A percentile compares a stretch with the other conserved stretches of the same genome.
phyloP scores from a whole-genome alignment of 2,797 vertebrate genomes.

The Oryzias dopingdopingensis region DNA sequence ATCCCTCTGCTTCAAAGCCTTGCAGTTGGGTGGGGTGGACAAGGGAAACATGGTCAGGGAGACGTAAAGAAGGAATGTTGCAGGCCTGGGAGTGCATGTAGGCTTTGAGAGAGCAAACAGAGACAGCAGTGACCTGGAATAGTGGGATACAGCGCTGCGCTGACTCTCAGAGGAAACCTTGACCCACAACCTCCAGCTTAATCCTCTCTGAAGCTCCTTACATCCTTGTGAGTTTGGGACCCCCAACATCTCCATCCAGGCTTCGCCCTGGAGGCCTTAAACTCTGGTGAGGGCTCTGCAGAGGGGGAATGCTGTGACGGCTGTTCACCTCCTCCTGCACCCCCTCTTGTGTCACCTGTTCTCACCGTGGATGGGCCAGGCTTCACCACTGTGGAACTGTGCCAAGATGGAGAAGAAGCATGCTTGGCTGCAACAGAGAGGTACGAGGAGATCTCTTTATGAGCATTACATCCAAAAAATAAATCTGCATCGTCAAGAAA shows the following conservation, averaged over 20 bases:
- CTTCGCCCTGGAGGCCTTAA: constrained; percentile 72
- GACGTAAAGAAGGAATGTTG: constrained; percentile 44
- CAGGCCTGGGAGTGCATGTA: constrained; percentile 19
- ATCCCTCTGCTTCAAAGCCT: constrained; percentile 89
- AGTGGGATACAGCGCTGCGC: constrained; percentile 8
- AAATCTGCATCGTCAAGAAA: not conserved
- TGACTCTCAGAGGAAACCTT: constrained; percentile 16
- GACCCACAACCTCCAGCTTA: not conserved
- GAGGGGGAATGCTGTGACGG: constrained; percentile 71
- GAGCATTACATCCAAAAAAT: no score
- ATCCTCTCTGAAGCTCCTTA: constrained; percentile 15
- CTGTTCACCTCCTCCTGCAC: constrained; percentile 50
- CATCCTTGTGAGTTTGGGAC: constrained; percentile 24
- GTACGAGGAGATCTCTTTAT: constrained; percentile 51
- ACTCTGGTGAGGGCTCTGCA: constrained; percentile 54
- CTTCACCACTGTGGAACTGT: constrained; percentile 64
- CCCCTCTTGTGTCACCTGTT: constrained; percentile 43
- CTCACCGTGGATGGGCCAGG: constrained; percentile 45
- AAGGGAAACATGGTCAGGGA: constrained; percentile 65
- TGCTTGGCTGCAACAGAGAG: constrained; percentile 59
- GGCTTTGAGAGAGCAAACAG: constrained; percentile 17
- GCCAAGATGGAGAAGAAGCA: constrained; percentile 58
- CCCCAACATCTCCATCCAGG: constrained; percentile 25
- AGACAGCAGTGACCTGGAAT: constrained; percentile 17
- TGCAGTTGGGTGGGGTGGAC: constrained; percentile 79